Base-by-base conservation (phyloP, 64 coral and sea anemone genomes). In the Stichodactyla mertensii region DNA sequence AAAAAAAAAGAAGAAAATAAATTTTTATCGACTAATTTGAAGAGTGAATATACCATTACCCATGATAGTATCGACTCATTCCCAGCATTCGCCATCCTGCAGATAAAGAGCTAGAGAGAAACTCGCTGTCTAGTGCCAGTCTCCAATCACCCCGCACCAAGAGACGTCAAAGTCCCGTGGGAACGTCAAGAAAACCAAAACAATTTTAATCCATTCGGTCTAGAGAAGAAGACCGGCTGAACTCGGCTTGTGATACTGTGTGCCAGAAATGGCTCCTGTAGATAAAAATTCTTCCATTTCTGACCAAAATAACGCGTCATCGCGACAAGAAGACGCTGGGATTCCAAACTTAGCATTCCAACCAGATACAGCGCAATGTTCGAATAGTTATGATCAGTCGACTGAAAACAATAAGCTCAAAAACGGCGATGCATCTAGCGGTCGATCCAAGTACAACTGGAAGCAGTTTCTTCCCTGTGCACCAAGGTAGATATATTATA, bases 381-480 rank as follows among this genome's bases (percentile, higher is more conserved):
- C 62, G 4, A 66, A 66, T 45, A 45, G 56, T 58, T 11, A 71
- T 20, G 78, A 53, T 20, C 78, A 54, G 51, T 20, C 36, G 10
- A 19, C 14, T 81, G 52, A 16, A 19, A 6, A 54, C 7, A 52
- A 52, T 51, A 61, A 61, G 61, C 4, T 7, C 1, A 59, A 61
- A 64, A 54, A 57, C 10, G 60, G 8, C 5, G 55, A 64, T 6
- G 60, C 26, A 85, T 60, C 83, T 51, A 51, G 26, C 20, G 9
- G 52, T 54, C 16, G 15, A 54, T 52, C 16, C 14, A 85, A 85
- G 56, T 85, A 85, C 57, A 59, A 85, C 83, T 85, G 22, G 54
- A 85, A 85, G 27, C 83, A 55, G 31, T 85, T 85, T 64, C 83
- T 85, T 11, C 83, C 83, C 6, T 85, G 55, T 64, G 83, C 83